Evolutionary conservation across 2,797 vertebrate species (phyloP), one percentile per base, ranked within the genome.

Genomic region (Borostomias antarcticus): DNA sequence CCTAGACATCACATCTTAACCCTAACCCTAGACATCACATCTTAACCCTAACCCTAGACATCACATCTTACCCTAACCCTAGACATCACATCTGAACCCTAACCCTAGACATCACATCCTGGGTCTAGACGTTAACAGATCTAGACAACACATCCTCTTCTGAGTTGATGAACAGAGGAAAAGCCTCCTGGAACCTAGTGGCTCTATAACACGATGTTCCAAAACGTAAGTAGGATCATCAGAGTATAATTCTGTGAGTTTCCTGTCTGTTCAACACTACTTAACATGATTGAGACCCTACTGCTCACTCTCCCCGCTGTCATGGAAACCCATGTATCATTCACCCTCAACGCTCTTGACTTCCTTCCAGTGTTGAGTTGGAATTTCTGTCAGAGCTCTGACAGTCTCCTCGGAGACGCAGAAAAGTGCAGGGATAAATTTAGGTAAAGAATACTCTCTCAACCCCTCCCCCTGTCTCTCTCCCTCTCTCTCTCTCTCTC

Each of bases 351-450:
- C 8, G 40, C 26, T 30, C 2, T 30, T 30, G 43, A 61, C 43
- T 48, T 25, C 37, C 8, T 29, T 9, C 29, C 37, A 47, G 26
- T 57, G 53, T 57, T 50, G 58, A 60, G 59, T 48, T 54, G 59
- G 73, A 69, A 58, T 51, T 68, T 64, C 60, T 57, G 64, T 65
- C 71, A 70, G 69, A 53, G 51, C 64, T 75, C 70, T 75, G 78
- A 83, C 77, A 76, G 72, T 8, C 63, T 64, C 71, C 62, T 68
- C 64, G 50, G 69, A 58, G 52, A 70, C 47, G 60, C 17, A 30
- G 32, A 47, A 35, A 45, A 43, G 50, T 43, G 66, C 48, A 52
- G 25, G 29, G 64, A 72, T 81, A 73, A 68, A 83, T 75, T 70
- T 75, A 72, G 70, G 74, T 71, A 66, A 72, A 78, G 67, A 72